These are phyloP conservation scores for Cacatua alba DNA, from an alignment of 2,113 vertebrate genomes.

Conservation along the genomic window DNA sequence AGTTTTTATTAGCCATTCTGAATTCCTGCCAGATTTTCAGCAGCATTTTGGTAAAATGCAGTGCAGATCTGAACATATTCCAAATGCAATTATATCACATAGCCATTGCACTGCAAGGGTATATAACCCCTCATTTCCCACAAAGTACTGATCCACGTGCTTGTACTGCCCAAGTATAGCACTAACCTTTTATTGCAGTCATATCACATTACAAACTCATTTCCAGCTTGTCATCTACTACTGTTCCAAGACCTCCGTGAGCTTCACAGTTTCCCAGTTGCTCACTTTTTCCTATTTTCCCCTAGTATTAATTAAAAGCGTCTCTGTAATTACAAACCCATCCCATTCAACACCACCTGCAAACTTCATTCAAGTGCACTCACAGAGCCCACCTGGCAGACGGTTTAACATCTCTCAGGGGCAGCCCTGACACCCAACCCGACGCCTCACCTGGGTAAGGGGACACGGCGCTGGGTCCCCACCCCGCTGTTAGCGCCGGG, in stretches of 20 bases:
- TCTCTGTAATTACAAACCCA: background rate
- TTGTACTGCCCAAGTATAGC: background rate
- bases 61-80: background rate
- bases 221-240: background rate
- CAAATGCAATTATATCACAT: background rate
- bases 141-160: background rate
- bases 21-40: background rate
- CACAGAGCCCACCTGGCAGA: background rate
- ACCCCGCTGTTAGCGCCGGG: background rate
- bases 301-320: background rate
- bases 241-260: background rate
- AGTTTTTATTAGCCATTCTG: background rate
- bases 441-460: fast-evolving
- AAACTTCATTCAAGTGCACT: background rate
- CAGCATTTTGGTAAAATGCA: background rate
- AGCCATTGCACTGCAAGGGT: fast-evolving
- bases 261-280: background rate
- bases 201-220: background rate
- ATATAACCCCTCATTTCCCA: background rate
- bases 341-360: background rate
- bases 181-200: background rate
- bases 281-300: background rate
- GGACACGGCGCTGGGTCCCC: background rate
- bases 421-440: background rate
- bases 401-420: background rate